Evolutionary conservation across 2,797 vertebrate genomes (phyloP).

Genomic region (Phalloptychus januarius): DNA sequence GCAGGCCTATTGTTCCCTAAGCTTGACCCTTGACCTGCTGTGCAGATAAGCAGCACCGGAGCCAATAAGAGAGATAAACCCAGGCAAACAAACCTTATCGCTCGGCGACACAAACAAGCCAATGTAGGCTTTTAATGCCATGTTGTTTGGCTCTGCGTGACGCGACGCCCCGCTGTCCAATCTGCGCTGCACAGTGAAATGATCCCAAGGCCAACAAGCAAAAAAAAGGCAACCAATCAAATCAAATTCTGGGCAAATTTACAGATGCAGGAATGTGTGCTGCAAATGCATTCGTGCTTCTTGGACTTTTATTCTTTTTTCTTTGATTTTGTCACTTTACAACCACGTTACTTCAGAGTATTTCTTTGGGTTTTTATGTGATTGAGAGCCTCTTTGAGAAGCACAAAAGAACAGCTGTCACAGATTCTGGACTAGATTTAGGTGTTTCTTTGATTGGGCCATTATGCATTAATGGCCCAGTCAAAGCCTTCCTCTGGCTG

Average conservation of each 20-base stretch:
- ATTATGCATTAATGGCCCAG: no score
- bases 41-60: constrained; percentile 46
- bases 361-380: not conserved
- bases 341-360: not conserved
- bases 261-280: not conserved
- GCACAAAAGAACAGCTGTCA: not conserved
- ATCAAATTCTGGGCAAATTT: not conserved
- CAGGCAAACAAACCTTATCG: constrained; percentile 64
- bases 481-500: not conserved
- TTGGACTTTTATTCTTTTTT: not conserved
- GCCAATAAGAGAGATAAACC: constrained; percentile 61
- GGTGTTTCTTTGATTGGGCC: not conserved
- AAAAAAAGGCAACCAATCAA: not conserved
- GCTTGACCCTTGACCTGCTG: constrained; percentile 66
- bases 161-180: not conserved
- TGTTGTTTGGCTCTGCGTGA: constrained; percentile 17
- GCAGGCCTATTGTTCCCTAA: constrained; percentile 35
- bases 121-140: not conserved
- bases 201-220: not conserved
- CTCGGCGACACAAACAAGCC: not conserved
- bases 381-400: not conserved
- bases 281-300: not conserved
- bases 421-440: not conserved
- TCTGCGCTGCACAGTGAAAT: not conserved
- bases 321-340: not conserved